These are phyloP conservation scores for Neodiprion virginianus DNA, from an alignment of 1,140 invertebrate genomes.

Conservation along the genomic window DNA sequence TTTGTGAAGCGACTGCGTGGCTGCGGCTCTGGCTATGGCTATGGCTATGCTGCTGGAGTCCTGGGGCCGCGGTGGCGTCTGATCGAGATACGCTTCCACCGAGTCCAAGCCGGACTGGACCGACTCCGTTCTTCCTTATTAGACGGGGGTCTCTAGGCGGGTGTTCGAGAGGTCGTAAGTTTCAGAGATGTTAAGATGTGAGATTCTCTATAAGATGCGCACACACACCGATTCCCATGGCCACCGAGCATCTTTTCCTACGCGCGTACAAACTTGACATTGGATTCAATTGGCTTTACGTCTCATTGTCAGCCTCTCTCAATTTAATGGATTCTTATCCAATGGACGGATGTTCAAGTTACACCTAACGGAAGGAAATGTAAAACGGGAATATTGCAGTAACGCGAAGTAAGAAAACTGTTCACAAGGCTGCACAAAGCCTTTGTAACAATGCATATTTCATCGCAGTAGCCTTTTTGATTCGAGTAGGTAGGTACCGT, in stretches of 20 bases:
- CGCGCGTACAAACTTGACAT: not conserved
- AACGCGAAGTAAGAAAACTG: too few species aligned
- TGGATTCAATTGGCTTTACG: not conserved
- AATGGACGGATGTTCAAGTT: not conserved
- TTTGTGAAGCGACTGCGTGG: not conserved
- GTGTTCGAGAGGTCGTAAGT: not conserved
- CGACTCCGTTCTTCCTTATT: conserved; percentile 7
- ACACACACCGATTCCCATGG: too few species aligned
- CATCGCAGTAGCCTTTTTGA: too few species aligned
- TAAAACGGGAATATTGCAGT: too few species aligned
- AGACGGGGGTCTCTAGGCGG: conserved; percentile 6
- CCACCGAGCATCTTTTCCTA: not conserved
- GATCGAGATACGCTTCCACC: conserved; percentile 6
- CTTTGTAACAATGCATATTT: too few species aligned
- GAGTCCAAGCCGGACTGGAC: not conserved
- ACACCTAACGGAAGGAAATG: too few species aligned
- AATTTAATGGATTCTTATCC: not conserved
- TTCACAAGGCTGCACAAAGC: too few species aligned
- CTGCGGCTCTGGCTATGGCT: too few species aligned
- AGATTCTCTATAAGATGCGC: not conserved
- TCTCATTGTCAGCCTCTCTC: not conserved
- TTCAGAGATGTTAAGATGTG: not conserved
- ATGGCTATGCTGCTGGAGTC: too few species aligned
- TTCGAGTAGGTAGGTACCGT: too few species aligned
- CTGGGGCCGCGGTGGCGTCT: not conserved